These are phyloP conservation scores for Paraescarpia echinospica DNA, from an alignment of 1,140 invertebrate genomes.

Conservation along the genomic window DNA sequence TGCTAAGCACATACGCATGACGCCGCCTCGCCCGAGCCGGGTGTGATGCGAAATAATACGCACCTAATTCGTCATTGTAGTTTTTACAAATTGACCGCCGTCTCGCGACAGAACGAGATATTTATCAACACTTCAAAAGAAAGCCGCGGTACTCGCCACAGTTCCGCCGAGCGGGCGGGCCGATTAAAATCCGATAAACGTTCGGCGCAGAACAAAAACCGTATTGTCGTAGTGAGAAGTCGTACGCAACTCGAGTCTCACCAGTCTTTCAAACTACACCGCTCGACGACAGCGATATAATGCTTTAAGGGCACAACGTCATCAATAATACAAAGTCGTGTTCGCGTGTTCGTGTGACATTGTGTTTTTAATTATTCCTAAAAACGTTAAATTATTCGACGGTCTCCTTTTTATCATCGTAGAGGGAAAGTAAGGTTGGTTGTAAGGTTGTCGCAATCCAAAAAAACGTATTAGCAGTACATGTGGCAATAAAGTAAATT, in stretches of 20 bases:
- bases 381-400: too few relatives aligned
- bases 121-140: slow-evolving; percentile 6
- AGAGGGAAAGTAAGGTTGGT: background rate
- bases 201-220: background rate
- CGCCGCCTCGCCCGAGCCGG: background rate
- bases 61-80: slow-evolving; percentile 5
- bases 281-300: background rate
- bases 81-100: background rate
- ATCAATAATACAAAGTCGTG: background rate
- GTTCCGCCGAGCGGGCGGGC: background rate
- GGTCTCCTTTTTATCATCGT: background rate
- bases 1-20: background rate
- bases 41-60: background rate
- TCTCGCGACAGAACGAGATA: background rate
- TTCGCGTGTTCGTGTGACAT: background rate
- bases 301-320: background rate
- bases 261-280: background rate
- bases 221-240: background rate
- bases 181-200: slow-evolving; percentile 1
- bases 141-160: background rate
- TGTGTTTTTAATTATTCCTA: background rate
- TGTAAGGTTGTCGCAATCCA: background rate
- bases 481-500: background rate
- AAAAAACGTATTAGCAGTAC: background rate
- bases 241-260: background rate